These are phyloP conservation scores for Tamias sibiricus DNA, from an alignment of 2,113 vertebrate species.

Conservation along the genomic window DNA sequence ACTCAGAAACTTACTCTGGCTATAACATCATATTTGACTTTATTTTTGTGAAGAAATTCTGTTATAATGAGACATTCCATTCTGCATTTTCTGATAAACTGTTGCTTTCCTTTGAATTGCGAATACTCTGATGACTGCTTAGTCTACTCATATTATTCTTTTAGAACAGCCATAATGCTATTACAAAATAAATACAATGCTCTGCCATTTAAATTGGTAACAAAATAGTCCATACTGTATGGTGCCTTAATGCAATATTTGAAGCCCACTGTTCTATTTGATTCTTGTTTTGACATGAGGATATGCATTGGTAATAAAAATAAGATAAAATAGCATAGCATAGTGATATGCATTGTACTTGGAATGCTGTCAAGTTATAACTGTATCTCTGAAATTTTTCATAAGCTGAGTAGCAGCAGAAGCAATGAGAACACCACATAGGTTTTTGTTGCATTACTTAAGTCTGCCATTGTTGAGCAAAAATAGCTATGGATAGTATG, in stretches of 20 bases:
- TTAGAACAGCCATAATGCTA: background rate
- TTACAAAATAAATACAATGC: background rate
- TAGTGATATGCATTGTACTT: background rate
- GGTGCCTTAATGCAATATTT: background rate
- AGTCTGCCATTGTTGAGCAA: background rate
- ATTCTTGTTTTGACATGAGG: background rate
- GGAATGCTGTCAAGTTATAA: background rate
- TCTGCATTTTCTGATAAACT: background rate
- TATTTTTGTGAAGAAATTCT: constrained; percentile 40
- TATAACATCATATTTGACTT: background rate
- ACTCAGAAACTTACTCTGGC: background rate
- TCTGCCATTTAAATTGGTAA: background rate
- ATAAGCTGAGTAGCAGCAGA: background rate
- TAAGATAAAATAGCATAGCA: background rate
- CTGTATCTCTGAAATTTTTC: background rate
- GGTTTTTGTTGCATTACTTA: background rate
- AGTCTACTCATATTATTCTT: background rate
- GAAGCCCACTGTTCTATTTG: background rate
- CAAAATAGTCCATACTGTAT: background rate
- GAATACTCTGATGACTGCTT: background rate
- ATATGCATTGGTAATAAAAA: background rate
- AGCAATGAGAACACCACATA: background rate
- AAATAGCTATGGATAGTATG: background rate
- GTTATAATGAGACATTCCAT: background rate
- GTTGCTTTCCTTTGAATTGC: background rate